Evolutionary conservation across 2,113 vertebrate genomes (phyloP).

Genomic region (Microtus richardsoni): DNA sequence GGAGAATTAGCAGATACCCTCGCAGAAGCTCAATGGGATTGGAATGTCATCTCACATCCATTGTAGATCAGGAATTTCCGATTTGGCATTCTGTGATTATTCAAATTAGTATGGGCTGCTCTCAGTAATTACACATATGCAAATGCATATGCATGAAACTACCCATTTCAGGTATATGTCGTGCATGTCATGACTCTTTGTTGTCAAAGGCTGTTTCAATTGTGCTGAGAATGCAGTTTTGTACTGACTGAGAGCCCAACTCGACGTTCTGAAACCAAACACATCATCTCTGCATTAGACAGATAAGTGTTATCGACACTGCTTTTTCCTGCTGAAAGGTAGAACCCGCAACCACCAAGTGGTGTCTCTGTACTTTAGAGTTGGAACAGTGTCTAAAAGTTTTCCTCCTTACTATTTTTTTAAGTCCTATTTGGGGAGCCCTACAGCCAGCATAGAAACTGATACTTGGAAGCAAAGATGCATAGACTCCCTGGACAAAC

Average conservation of each 20-base stretch:
- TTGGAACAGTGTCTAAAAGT: not conserved
- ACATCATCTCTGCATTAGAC: not conserved
- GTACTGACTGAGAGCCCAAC: not conserved
- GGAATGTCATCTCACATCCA: not conserved
- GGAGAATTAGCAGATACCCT: not conserved
- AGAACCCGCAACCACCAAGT: not conserved
- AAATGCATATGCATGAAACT: not conserved
- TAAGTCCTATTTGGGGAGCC: not conserved
- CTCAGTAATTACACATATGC: not conserved
- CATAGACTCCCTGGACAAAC: not conserved
- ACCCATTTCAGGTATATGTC: not conserved
- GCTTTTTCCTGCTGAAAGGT: not conserved
- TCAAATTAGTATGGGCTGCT: not conserved
- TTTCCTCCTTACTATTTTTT: not conserved
- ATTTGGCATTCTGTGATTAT: not conserved
- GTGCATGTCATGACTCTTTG: not conserved
- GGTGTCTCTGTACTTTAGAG: not conserved
- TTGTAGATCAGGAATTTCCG: not conserved
- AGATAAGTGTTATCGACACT: not conserved
- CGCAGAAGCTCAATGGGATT: not conserved
- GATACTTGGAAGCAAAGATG: not conserved
- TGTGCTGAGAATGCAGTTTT: constrained; percentile 14
- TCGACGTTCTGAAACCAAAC: not conserved
- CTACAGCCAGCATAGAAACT: not conserved
- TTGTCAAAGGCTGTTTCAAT: constrained; percentile 22